Evolutionary conservation across 2,797 vertebrate species (phyloP), one percentile per base, ranked within the genome.

Genomic region (Fundulus diaphanus): DNA sequence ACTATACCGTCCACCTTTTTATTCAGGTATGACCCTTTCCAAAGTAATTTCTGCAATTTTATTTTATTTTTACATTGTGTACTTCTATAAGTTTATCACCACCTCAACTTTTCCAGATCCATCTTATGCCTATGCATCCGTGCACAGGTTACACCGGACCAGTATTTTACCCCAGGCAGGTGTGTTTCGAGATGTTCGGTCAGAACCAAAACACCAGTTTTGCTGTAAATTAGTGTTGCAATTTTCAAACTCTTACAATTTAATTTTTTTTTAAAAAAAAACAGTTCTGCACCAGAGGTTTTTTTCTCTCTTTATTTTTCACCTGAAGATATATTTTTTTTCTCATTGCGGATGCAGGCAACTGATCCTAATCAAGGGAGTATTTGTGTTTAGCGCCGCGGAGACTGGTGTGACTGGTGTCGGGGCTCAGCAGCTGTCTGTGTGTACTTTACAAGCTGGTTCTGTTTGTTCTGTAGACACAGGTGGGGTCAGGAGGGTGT

Each of bases 381-480:
- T 37, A 6, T 81, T 85, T 88, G 74, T 82, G 82, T 85, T 67
- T 1, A 52, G 66, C 75, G 61, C 56, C 83, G 78, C 82, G 11
- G 12, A 85, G 79, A 78, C 80, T 82, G 85, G 83, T 90, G 90
- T 86, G 90, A 93, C 79, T 57, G 67, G 81, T 88, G 82, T 87
- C 57, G 63, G 77, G 83, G 89, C 81, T 85, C 80, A 91, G 87
- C 93, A 94, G 91, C 93, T 94, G 93, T 89, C 76, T 84, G 83
- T 93, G 92, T 93, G 90, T 92, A 91, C 87, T 93, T 91, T 92
- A 91, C 88, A 84, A 87, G 88, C 88, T 86, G 82, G 78, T 88
- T 88, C 80, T 90, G 86, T 92, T 93, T 91, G 91, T 92, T 94
- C 88, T 91, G 82, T 86, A 82, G 88, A 90, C 76, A 80, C 79